A percentile compares a stretch with the other conserved stretches of the same genome.
phyloP scores from a whole-genome alignment of 30 jellyfish, hydroid and myxozoan species.

The Aurelia aurita complex sp. Pacific region DNA sequence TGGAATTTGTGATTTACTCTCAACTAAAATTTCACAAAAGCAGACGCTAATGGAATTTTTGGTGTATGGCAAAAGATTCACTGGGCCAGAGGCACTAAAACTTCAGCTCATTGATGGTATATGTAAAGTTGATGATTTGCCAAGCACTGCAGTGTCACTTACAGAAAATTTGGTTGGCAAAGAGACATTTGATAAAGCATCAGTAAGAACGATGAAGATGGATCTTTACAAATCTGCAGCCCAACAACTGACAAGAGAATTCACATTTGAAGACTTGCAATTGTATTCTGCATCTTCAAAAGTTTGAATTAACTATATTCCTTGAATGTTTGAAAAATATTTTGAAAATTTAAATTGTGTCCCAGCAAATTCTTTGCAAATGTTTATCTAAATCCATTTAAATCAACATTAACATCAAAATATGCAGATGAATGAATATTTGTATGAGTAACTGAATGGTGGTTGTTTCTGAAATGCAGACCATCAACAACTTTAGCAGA shows the following conservation, averaged over 20 bases:
- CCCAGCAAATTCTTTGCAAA: too few species aligned
- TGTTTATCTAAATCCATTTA: too few species aligned
- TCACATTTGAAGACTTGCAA: conserved; percentile 33
- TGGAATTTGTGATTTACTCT: conserved; percentile 47
- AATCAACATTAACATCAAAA: too few species aligned
- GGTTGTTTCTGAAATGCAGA: too few species aligned
- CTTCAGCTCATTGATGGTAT: conserved; percentile 35
- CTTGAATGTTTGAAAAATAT: background rate
- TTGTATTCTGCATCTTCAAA: conserved; percentile 31
- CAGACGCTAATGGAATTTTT: conserved; percentile 38
- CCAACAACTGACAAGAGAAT: conserved; percentile 42
- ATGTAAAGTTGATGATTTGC: conserved; percentile 7
- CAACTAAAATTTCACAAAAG: conserved; percentile 26
- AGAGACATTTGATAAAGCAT: conserved; percentile 37
- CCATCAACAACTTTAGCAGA: too few species aligned
- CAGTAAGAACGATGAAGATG: conserved; percentile 63
- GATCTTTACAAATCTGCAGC: conserved; percentile 54
- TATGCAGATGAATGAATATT: too few species aligned
- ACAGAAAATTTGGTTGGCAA: conserved; percentile 34
- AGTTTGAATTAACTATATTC: background rate
- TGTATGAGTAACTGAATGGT: too few species aligned
- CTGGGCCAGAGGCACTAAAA: conserved; percentile 55
- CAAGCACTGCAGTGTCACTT: background rate
- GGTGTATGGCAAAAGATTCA: conserved; percentile 50
- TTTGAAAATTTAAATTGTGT: background rate